These are phyloP conservation scores for Tachina lurida DNA, from an alignment of 2,888 invertebrate genomes.

Conservation along the genomic window DNA sequence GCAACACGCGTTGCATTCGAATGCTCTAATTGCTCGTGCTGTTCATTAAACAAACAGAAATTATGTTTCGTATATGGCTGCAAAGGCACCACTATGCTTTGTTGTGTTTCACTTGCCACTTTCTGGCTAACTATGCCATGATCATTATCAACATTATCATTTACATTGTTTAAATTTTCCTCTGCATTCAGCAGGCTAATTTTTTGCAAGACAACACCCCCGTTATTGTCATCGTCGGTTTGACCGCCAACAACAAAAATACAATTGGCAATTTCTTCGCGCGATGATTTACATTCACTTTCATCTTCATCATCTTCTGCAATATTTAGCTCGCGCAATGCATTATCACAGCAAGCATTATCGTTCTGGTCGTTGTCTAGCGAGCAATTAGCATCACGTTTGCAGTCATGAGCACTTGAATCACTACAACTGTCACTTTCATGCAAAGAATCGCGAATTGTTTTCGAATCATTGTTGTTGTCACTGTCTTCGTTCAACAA, in stretches of 20 bases:
- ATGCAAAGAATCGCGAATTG: constrained; percentile 66
- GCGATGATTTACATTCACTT: constrained; percentile 76
- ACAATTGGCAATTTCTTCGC: constrained; percentile 79
- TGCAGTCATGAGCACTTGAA: constrained; percentile 65
- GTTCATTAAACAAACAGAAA: constrained; percentile 73
- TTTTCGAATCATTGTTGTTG: constrained; percentile 35
- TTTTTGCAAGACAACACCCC: constrained; percentile 78
- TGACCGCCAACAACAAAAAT: constrained; percentile 79
- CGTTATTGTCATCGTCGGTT: constrained; percentile 77
- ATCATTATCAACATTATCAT: constrained; percentile 64
- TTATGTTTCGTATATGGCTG: constrained; percentile 67
- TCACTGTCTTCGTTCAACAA: constrained; percentile 73
- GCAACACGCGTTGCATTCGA: constrained; percentile 65
- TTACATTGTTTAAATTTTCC: constrained; percentile 42
- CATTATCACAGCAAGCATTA: constrained; percentile 36
- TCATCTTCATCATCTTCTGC: constrained; percentile 74
- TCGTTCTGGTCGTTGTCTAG: constrained; percentile 27
- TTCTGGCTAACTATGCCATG: constrained; percentile 74
- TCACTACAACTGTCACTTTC: constrained; percentile 71
- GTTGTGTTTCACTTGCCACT: constrained; percentile 72
- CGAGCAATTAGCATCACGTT: constrained; percentile 56
- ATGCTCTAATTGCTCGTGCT: constrained; percentile 66
- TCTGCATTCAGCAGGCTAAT: constrained; percentile 75
- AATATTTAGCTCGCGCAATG: constrained; percentile 39
- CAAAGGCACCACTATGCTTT: constrained; percentile 29